Conservation (phyloP, 2,888 invertebrate species). For the Tetanocera ferruginea region DNA sequence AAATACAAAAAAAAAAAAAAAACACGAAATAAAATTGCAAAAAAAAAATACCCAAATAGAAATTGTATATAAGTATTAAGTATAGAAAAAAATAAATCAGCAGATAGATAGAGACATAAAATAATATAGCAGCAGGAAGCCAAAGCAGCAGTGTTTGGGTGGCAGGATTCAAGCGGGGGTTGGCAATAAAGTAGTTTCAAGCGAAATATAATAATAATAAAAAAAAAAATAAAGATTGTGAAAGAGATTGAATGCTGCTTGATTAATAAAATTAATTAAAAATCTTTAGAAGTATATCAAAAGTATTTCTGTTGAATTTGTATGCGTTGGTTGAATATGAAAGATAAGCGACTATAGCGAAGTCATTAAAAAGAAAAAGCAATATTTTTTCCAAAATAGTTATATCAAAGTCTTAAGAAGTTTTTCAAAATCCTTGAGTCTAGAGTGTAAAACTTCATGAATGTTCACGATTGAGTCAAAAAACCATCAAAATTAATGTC, state of each 20-base stretch:
- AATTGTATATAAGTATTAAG: background rate
- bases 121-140: background rate
- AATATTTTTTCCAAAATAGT: too few species aligned
- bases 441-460: too few species aligned
- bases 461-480: too few species aligned
- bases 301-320: background rate
- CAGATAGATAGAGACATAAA: conserved; percentile 27
- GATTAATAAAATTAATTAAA: conserved; percentile 24
- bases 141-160: background rate
- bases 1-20: conserved; percentile 8
- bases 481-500: too few species aligned
- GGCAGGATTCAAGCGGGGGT: background rate
- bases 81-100: conserved; percentile 1
- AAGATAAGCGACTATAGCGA: too few species aligned
- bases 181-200: background rate
- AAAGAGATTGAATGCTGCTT: background rate
- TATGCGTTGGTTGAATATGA: too few species aligned
- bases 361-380: too few species aligned
- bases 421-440: too few species aligned
- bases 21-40: too few species aligned
- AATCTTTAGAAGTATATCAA: background rate
- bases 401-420: too few species aligned
- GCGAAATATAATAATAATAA: background rate
- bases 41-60: background rate
- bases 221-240: background rate